Conservation (phyloP, 2,113 vertebrate genomes). For the Spermophilus dauricus region DNA sequence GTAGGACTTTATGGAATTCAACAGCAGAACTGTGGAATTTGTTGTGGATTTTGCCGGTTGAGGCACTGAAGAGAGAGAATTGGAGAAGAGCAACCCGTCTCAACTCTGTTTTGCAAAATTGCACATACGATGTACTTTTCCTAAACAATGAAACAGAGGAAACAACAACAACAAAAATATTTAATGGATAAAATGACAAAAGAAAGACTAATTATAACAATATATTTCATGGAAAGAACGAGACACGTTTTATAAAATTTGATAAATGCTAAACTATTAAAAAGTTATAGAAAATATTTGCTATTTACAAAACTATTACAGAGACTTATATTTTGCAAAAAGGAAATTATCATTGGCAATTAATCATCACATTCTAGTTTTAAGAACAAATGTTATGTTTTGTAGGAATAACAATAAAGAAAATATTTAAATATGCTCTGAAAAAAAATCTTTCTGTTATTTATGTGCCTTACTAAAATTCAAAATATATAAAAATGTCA, state of each 20-base stretch:
- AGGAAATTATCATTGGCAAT: neutral
- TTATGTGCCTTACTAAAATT: slow-evolving; percentile 21
- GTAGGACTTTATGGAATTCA: neutral
- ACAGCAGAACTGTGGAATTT: neutral
- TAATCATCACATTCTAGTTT: neutral
- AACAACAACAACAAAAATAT: neutral
- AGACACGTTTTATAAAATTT: neutral
- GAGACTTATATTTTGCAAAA: neutral
- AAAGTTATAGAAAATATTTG: neutral
- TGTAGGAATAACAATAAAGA: neutral
- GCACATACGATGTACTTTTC: neutral
- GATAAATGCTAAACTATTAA: neutral
- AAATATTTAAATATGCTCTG: neutral
- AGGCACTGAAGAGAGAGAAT: neutral
- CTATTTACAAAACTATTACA: neutral
- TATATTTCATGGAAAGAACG: neutral
- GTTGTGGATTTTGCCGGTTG: neutral
- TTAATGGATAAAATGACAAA: neutral
- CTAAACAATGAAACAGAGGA: neutral
- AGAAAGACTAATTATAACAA: neutral
- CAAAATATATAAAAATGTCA: slow-evolving; percentile 2
- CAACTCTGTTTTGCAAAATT: neutral
- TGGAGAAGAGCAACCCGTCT: neutral
- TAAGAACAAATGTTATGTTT: neutral
- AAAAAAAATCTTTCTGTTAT: neutral